phyloP scores from a whole-genome alignment of 2,888 invertebrate genomes.

The Xylocampa areola region DNA sequence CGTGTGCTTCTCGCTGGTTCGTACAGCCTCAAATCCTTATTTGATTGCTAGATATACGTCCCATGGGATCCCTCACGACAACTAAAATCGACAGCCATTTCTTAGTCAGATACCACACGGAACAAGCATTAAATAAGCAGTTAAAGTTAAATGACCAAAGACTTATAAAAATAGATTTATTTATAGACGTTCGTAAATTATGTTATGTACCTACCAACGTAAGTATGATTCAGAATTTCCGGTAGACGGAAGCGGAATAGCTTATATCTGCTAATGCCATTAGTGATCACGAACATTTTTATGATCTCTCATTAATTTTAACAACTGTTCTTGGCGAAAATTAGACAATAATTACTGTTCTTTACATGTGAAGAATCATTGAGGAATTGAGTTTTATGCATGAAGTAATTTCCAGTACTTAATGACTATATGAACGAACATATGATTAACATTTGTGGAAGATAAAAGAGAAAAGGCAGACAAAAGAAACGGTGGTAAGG shows the following conservation, averaged over 20 bases:
- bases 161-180: conserved; percentile 14
- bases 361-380: neutral
- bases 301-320: conserved; percentile 31
- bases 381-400: neutral
- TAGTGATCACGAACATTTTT: conserved; percentile 28
- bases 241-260: conserved; percentile 32
- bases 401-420: too few relatives aligned
- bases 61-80: too few relatives aligned
- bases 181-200: neutral
- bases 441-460: too few relatives aligned
- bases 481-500: too few relatives aligned
- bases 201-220: neutral
- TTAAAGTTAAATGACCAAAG: neutral
- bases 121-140: neutral
- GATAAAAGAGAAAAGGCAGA: too few relatives aligned
- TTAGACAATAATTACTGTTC: conserved; percentile 8
- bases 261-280: conserved; percentile 56
- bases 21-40: too few relatives aligned
- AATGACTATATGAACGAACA: too few relatives aligned
- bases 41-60: too few relatives aligned
- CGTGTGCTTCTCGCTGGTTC: too few relatives aligned
- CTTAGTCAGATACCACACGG: too few relatives aligned
- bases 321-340: conserved; percentile 13
- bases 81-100: too few relatives aligned
- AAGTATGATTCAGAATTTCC: conserved; percentile 38